These are phyloP conservation scores for Odontophorus gujanensis DNA, from an alignment of 2,113 vertebrate species.

Conservation along the genomic window DNA sequence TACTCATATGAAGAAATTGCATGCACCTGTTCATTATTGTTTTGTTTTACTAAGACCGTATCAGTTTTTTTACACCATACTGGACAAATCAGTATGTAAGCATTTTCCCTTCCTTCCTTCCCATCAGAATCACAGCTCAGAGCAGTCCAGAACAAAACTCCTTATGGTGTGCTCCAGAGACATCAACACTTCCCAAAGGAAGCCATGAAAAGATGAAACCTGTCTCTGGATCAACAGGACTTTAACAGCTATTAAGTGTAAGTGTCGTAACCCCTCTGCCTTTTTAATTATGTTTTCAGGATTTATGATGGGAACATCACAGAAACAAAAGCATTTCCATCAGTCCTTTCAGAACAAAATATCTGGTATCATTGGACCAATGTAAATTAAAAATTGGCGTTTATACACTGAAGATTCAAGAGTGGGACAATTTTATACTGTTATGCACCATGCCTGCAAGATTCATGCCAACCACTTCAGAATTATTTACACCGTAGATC, in stretches of 20 bases:
- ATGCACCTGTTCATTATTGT: not conserved
- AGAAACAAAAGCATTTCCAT: not conserved
- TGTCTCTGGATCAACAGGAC: not conserved
- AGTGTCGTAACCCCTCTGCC: not conserved
- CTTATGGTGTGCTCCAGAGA: not conserved
- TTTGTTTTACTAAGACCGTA: not conserved
- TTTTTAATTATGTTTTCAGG: not conserved
- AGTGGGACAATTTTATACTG: not conserved
- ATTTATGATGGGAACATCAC: not conserved
- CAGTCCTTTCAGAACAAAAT: not conserved
- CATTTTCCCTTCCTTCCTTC: too few species aligned
- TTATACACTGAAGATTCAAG: not conserved
- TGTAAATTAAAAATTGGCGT: not conserved
- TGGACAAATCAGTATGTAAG: not conserved
- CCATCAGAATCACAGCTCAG: not conserved
- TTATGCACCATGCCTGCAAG: not conserved
- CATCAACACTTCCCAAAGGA: not conserved
- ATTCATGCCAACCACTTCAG: not conserved
- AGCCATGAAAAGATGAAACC: not conserved
- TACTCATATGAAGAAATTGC: not conserved
- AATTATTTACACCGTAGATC: not conserved
- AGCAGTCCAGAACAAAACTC: not conserved
- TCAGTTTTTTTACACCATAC: not conserved
- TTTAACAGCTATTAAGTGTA: rapidly evolving
- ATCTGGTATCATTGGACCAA: not conserved